These are phyloP conservation scores for Colistium nudipinnis DNA, from an alignment of 2,113 vertebrate genomes.

Conservation along the genomic window DNA sequence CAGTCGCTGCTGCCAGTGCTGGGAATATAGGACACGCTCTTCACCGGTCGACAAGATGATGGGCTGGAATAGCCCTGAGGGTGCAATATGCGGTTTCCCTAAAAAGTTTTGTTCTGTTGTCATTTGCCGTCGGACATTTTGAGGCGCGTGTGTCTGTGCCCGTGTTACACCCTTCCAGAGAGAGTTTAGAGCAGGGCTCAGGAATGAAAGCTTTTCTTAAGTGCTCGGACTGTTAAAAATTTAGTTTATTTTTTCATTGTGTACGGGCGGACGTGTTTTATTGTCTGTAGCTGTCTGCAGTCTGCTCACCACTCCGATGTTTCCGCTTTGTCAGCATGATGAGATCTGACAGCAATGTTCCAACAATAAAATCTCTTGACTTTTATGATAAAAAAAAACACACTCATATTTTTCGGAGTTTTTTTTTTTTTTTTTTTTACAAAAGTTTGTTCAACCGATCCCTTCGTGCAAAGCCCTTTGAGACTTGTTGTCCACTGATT, in stretches of 20 bases:
- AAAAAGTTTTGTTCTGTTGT: slow-evolving; percentile 13
- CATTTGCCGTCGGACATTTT: slow-evolving; percentile 14
- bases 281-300: neutral
- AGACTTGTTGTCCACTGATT: slow-evolving; percentile 33
- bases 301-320: neutral
- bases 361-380: neutral
- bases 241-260: neutral
- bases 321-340: neutral
- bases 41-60: slow-evolving; percentile 39
- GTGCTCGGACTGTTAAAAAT: neutral
- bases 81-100: slow-evolving; percentile 1
- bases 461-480: too few species aligned
- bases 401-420: neutral
- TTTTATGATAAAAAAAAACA: neutral
- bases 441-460: too few species aligned
- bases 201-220: neutral
- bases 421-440: too few species aligned
- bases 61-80: slow-evolving; percentile 16
- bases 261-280: neutral
- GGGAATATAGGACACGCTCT: slow-evolving; percentile 35
- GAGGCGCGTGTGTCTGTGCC: slow-evolving; percentile 11
- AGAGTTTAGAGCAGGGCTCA: slow-evolving; percentile 1
- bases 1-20: slow-evolving; percentile 41
- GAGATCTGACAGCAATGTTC: neutral
- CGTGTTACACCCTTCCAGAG: slow-evolving; percentile 1